These are phyloP conservation scores for Sterna hirundo DNA, from an alignment of 2,113 vertebrate genomes.

Conservation along the genomic window DNA sequence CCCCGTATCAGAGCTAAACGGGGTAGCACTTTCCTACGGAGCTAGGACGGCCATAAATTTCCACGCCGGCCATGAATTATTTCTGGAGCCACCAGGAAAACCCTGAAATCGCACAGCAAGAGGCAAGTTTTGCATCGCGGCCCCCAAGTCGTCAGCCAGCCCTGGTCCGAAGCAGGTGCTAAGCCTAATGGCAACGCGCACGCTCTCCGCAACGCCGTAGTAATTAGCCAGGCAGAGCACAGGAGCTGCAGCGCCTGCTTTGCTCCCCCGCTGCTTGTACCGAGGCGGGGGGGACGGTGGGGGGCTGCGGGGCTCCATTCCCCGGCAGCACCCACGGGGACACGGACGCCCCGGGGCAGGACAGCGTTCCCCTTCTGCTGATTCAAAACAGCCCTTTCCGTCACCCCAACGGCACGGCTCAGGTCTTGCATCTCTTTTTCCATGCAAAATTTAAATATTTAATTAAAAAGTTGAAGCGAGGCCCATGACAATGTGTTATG, in stretches of 20 bases:
- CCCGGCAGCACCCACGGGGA: neutral
- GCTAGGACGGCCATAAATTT: neutral
- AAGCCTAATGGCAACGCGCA: neutral
- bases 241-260: neutral
- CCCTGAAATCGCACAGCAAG: neutral
- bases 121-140: neutral
- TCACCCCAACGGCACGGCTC: neutral
- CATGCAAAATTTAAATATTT: neutral
- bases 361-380: neutral
- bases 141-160: neutral
- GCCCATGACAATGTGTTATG: neutral
- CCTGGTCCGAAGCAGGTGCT: neutral
- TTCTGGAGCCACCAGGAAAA: neutral
- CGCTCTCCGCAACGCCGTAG: rapidly evolving
- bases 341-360: rapidly evolving
- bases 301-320: neutral
- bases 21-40: rapidly evolving
- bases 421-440: neutral
- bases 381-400: neutral
- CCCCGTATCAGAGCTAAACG: rapidly evolving
- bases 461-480: neutral
- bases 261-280: rapidly evolving
- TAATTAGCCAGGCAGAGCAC: neutral
- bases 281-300: rapidly evolving
- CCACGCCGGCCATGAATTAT: neutral